Percentiles rank a stretch among this genome's conserved stretches.
These are phyloP conservation scores for Corythornis leucogaster DNA, from an alignment of 2,797 vertebrate species.

Conservation along the genomic window DNA sequence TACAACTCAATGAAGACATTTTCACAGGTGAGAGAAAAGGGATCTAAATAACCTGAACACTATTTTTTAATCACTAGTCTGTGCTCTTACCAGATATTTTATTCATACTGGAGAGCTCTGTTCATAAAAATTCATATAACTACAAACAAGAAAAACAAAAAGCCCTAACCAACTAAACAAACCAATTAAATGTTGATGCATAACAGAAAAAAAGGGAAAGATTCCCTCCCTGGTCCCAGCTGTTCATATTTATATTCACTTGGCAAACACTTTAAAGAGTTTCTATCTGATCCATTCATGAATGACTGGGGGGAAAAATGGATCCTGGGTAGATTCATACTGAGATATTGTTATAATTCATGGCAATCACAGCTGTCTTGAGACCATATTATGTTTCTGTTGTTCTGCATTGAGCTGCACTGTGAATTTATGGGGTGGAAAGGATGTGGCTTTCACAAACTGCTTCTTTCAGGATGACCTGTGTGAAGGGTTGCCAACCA, in stretches of 20 bases:
- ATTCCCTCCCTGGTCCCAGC: slow-evolving; percentile 1
- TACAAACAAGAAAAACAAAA: slow-evolving; percentile 38
- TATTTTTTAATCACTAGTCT: background rate
- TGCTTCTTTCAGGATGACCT: background rate
- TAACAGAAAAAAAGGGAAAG: background rate
- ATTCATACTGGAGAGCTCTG: background rate
- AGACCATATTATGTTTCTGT: background rate
- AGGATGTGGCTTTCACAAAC: background rate
- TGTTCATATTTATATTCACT: slow-evolving; percentile 59
- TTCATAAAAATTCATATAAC: slow-evolving; percentile 23
- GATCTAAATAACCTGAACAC: background rate
- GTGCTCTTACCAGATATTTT: background rate
- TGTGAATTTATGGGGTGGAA: background rate
- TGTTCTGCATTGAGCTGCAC: background rate
- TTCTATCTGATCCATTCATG: slow-evolving; percentile 22
- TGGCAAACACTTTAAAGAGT: slow-evolving; percentile 52
- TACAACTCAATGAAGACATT: background rate
- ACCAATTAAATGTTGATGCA: slow-evolving; percentile 23
- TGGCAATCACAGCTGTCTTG: background rate
- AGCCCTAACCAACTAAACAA: slow-evolving; percentile 2
- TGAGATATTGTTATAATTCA: slow-evolving; percentile 18
- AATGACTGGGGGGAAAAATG: background rate
- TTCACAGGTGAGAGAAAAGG: background rate
- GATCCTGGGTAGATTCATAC: background rate
- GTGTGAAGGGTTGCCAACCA: background rate